Conservation (phyloP, 2,113 vertebrate genomes). For the Narcine bancroftii region DNA sequence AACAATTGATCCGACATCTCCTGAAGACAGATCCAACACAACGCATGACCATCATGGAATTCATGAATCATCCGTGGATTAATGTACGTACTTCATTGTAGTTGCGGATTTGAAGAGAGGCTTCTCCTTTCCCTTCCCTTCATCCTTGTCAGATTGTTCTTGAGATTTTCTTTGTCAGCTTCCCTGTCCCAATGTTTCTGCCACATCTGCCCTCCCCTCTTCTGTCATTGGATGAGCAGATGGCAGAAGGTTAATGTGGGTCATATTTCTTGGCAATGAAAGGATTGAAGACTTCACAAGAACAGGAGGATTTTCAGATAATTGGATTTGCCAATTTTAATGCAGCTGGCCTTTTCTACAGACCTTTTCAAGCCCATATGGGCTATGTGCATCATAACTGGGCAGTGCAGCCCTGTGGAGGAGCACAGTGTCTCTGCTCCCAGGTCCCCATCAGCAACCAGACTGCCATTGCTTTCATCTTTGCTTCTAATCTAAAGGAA, state of each 20-base stretch:
- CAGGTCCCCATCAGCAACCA: too few species aligned
- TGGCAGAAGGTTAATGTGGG: neutral
- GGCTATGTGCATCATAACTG: too few species aligned
- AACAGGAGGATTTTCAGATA: neutral
- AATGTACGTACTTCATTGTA: conserved; percentile 62
- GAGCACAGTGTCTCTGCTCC: too few species aligned
- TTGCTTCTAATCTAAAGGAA: neutral
- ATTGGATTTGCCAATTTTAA: too few species aligned
- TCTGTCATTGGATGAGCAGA: too few species aligned
- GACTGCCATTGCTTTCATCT: neutral
- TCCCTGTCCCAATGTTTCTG: neutral
- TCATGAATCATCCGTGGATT: conserved; percentile 98
- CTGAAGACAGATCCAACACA: conserved; percentile 93
- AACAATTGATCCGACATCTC: conserved; percentile 84
- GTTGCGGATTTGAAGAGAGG: neutral
- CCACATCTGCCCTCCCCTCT: neutral
- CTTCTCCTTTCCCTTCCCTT: too few species aligned
- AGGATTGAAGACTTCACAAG: neutral
- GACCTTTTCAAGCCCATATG: too few species aligned
- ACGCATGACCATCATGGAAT: conserved; percentile 94
- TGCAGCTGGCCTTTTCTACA: too few species aligned
- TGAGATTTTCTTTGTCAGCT: neutral
- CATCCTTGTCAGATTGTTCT: neutral
- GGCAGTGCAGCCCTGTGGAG: too few species aligned
- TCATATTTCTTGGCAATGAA: neutral